Evolutionary conservation across 1,140 invertebrate species (phyloP), one percentile per base, ranked within the genome.

Genomic region (Drosophila micromelanica): DNA sequence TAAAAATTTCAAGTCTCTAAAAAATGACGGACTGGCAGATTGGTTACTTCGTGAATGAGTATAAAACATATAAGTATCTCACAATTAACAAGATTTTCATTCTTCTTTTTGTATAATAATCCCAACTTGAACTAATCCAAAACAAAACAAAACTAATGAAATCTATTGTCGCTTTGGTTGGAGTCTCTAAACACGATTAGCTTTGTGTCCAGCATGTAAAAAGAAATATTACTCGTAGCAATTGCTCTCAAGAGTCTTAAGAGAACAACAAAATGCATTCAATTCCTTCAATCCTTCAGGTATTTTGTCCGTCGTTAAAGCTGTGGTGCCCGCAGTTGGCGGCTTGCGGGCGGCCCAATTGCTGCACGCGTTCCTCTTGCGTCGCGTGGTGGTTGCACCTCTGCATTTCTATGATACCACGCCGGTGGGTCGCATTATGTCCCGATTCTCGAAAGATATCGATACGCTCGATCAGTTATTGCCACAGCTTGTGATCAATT

Each of bases 401-500:
- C 93, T 96, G 92, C 92, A 93, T 91, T 98, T 98, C 94, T 98
- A 96, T 93, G 97, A 98, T 92, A 96, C 95, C 77, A 98, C 97
- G 73, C 97, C 97, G 45, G 91, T 94, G 74, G 97, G 97, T 92
- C 94, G 97, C 91, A 95, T 98, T 78, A 94, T 98, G 78, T 95
- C 97, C 91, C 95, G 97, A 90, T 98, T 98, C 93, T 95, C 96
- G 90, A 97, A 97, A 95, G 96, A 96, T 87, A 90, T 95, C 65
- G 94, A 95, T 71, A 93, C 95, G 68, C 91, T 97, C 92, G 96
- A 97, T 93, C 94, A 94, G 78, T 93, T 93, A 82, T 93, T 97
- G 80, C 96, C 96, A 64, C 93, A 93, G 90, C 93, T 95, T 93
- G 93, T 96, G 91, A 93, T 94, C 70, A 95, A 96, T 94, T 94